phyloP scores from a whole-genome alignment of 2,888 invertebrate genomes.

The Yponomeuta plumbellus region DNA sequence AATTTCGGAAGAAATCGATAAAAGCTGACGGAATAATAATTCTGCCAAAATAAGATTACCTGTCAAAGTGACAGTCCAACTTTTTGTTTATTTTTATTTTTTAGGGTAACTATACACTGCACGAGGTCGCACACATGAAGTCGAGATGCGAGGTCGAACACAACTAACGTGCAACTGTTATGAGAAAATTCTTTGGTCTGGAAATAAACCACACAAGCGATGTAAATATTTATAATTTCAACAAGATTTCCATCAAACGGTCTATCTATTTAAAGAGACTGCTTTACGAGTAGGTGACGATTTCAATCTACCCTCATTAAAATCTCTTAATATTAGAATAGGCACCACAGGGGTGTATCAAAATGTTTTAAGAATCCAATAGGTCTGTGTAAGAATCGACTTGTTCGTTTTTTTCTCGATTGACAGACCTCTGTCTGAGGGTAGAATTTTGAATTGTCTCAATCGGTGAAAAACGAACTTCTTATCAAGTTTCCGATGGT shows the following conservation, averaged over 20 bases:
- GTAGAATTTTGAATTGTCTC: not conserved
- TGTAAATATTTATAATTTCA: not conserved
- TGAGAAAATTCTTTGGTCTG: not conserved
- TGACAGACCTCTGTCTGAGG: too few species aligned
- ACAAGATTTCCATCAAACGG: not conserved
- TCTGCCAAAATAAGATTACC: conserved; percentile 40
- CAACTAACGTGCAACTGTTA: not conserved
- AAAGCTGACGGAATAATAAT: not conserved
- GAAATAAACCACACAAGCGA: not conserved
- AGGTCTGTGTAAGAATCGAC: too few species aligned
- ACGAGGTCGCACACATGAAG: not conserved
- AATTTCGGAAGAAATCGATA: conserved; percentile 18
- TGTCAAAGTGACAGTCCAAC: conserved; percentile 53
- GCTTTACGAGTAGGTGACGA: too few species aligned
- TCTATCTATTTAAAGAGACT: too few species aligned
- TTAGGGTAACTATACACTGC: conserved; percentile 10
- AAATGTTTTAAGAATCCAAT: too few species aligned
- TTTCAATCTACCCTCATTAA: too few species aligned
- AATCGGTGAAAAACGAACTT: not conserved
- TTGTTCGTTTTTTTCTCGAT: too few species aligned
- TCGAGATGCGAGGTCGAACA: not conserved
- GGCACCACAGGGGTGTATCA: too few species aligned
- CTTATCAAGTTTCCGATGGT: not conserved
- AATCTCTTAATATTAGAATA: too few species aligned
- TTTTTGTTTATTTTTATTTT: conserved; percentile 27